Evolutionary conservation across 2,797 vertebrate genomes (phyloP).

Genomic region (Buceros bicornis): DNA sequence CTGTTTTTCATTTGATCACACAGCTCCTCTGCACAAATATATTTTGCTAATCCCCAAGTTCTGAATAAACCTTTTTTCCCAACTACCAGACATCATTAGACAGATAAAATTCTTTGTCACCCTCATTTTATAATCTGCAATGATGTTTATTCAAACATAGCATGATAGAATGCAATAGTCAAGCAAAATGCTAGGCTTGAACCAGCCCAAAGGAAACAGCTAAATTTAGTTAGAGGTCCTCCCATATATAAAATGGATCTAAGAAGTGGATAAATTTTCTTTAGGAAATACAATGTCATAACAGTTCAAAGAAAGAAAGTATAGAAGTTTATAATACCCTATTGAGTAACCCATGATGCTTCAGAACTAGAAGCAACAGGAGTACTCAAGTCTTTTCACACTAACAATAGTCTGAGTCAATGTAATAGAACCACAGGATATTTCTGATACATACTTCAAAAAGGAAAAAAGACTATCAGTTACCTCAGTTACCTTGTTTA

Average conservation of each 20-base stretch:
- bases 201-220: not conserved
- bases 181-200: not conserved
- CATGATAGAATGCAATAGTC: not conserved
- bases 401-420: not conserved
- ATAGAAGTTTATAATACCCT: not conserved
- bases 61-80: not conserved
- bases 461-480: not conserved
- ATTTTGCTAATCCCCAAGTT: conserved; percentile 1
- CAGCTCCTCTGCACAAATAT: not conserved
- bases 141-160: not conserved
- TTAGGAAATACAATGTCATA: not conserved
- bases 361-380: not conserved
- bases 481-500: not conserved
- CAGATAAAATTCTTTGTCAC: conserved; percentile 17
- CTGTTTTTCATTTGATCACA: not conserved
- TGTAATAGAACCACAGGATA: not conserved
- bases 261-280: not conserved
- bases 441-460: not conserved
- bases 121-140: not conserved
- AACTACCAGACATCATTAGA: conserved; percentile 12
- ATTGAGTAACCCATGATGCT: not conserved
- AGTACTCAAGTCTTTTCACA: not conserved
- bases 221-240: conserved; percentile 4
- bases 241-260: not conserved
- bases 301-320: not conserved